phyloP scores from a whole-genome alignment of 2,797 vertebrate genomes.

The Astyanax mexicanus region DNA sequence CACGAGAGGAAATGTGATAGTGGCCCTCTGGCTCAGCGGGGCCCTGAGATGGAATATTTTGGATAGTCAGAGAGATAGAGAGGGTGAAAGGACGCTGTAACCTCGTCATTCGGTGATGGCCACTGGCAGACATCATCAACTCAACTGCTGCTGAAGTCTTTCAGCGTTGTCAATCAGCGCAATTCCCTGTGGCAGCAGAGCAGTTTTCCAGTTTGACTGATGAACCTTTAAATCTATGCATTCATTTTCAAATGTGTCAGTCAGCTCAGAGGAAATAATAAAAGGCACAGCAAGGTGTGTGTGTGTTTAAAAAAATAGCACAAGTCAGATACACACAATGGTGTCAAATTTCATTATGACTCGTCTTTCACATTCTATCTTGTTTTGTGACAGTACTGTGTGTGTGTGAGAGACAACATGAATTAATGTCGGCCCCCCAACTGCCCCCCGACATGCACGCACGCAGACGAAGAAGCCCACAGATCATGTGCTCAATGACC shows the following conservation, averaged over 20 bases:
- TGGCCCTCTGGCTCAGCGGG: not conserved
- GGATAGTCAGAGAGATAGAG: constrained; percentile 2
- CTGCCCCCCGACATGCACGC: not conserved
- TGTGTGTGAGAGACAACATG: not conserved
- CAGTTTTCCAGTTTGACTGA: constrained; percentile 44
- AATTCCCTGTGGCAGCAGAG: constrained; percentile 78
- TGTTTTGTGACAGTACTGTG: constrained; percentile 17
- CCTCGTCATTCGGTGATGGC: constrained; percentile 80
- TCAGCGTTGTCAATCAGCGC: constrained; percentile 45
- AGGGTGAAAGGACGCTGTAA: constrained; percentile 63
- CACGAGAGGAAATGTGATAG: constrained; percentile 24
- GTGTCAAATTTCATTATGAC: constrained; percentile 24
- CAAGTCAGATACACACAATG: constrained; percentile 2
- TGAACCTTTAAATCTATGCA: constrained; percentile 36
- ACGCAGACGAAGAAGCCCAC: not conserved
- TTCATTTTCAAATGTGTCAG: constrained; percentile 49
- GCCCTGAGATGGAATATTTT: not conserved
- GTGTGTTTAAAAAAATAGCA: not conserved
- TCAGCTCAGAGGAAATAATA: constrained; percentile 50
- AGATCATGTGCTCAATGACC: constrained; percentile 18
- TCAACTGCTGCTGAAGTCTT: constrained; percentile 45
- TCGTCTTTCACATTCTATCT: constrained; percentile 25
- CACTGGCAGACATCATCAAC: constrained; percentile 75
- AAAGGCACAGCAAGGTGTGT: constrained; percentile 11
- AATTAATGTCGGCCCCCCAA: not conserved